Evolutionary conservation across 2,888 invertebrate species (phyloP).

Genomic region (Crocallis elinguaria): DNA sequence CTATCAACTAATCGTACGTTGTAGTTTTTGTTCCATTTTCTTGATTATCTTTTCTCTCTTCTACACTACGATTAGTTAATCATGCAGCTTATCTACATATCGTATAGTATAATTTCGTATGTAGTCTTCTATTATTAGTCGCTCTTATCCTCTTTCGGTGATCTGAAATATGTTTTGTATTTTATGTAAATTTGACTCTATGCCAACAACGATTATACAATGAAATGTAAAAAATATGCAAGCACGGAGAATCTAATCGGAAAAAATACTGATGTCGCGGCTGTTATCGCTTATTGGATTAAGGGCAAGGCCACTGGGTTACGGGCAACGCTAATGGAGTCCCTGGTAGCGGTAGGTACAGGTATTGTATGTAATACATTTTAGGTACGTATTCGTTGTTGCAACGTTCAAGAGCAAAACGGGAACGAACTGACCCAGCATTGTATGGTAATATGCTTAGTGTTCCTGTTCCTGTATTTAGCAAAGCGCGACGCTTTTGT

Average conservation of each 20-base stretch:
- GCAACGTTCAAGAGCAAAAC: conserved; percentile 25
- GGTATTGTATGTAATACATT: conserved; percentile 1
- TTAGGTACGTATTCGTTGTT: conserved; percentile 4
- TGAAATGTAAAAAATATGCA: neutral
- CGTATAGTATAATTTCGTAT: no score
- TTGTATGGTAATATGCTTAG: conserved; percentile 44
- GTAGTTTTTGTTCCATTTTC: neutral
- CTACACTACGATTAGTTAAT: no score
- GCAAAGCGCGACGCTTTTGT: conserved; percentile 1
- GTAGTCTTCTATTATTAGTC: no score
- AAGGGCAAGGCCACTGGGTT: conserved; percentile 67
- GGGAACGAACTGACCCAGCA: conserved; percentile 32
- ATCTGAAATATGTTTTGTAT: no score
- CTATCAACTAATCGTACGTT: neutral
- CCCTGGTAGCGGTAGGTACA: conserved; percentile 9
- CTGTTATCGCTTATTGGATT: conserved; percentile 55
- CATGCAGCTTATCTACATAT: no score
- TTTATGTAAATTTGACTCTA: no score
- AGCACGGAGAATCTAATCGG: conserved; percentile 8
- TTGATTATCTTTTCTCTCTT: no score
- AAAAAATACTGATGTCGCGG: conserved; percentile 27
- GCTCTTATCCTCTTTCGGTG: no score
- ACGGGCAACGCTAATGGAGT: conserved; percentile 40
- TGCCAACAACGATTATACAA: no score
- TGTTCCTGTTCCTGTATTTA: conserved; percentile 12